A percentile compares a stretch with the other conserved stretches of the same genome.
Conservation (phyloP, 2,113 vertebrate genomes). For the Rhinogobius similis region DNA sequence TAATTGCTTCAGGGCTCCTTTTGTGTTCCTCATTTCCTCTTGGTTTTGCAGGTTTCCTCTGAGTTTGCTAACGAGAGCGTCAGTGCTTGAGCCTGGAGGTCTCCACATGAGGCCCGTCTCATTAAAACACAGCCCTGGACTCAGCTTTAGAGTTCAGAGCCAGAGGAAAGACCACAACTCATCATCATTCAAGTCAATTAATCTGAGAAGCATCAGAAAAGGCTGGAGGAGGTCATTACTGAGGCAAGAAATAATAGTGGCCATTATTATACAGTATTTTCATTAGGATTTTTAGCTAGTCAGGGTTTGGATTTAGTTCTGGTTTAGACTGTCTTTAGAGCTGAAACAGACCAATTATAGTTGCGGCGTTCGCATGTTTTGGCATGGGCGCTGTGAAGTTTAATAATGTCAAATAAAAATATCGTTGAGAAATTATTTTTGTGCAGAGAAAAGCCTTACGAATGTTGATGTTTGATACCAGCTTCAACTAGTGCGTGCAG, state of each 20-base stretch:
- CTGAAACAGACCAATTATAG: background rate
- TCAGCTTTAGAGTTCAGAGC: background rate
- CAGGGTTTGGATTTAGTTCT: background rate
- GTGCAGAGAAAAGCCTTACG: too few species aligned
- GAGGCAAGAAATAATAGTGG: background rate
- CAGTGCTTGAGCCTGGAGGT: background rate
- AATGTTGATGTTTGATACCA: too few species aligned
- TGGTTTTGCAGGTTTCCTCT: background rate
- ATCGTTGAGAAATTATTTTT: too few species aligned
- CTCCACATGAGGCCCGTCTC: constrained; percentile 1
- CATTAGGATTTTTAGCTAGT: background rate
- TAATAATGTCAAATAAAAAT: too few species aligned
- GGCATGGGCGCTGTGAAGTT: too few species aligned
- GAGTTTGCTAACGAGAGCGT: background rate
- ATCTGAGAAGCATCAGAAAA: background rate
- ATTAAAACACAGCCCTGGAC: constrained; percentile 3
- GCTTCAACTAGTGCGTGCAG: too few species aligned
- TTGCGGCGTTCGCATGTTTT: too few species aligned
- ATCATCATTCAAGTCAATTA: constrained; percentile 7
- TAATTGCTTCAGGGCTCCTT: background rate
- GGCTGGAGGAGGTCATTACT: background rate
- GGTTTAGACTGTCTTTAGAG: background rate
- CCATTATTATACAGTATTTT: background rate
- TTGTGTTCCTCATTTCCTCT: background rate
- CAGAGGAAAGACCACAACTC: background rate